phyloP scores from a whole-genome alignment of 2,113 vertebrate species.

The Gallinago paraguaiae region DNA sequence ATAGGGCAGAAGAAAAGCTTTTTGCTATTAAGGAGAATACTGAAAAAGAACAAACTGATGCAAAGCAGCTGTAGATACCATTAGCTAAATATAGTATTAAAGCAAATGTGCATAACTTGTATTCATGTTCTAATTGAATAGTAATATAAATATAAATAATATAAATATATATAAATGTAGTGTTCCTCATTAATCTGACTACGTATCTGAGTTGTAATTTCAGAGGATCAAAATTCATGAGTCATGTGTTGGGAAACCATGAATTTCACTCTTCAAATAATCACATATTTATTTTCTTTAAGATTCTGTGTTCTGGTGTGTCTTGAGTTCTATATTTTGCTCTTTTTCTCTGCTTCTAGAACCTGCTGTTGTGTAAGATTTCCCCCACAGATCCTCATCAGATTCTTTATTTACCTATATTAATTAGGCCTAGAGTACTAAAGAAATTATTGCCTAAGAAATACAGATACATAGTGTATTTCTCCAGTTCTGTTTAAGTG shows the following conservation, averaged over 20 bases:
- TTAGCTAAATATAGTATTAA: not conserved
- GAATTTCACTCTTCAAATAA: not conserved
- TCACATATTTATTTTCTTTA: not conserved
- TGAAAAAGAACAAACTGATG: not conserved
- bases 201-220: not conserved
- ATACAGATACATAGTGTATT: not conserved
- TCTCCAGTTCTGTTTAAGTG: not conserved
- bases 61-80: not conserved
- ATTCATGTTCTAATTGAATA: not conserved
- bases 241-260: not conserved
- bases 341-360: not conserved
- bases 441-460: not conserved
- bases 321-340: not conserved
- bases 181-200: not conserved
- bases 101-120: not conserved
- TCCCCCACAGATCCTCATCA: not conserved
- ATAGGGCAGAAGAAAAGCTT: not conserved
- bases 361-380: not conserved
- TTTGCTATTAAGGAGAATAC: not conserved
- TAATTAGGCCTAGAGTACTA: not conserved
- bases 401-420: not conserved
- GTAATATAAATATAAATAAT: not conserved
- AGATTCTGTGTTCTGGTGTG: not conserved
- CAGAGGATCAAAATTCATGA: not conserved
- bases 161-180: not conserved